These are phyloP conservation scores for Onychostruthus taczanowskii DNA, from an alignment of 2,113 vertebrate genomes.

Conservation along the genomic window DNA sequence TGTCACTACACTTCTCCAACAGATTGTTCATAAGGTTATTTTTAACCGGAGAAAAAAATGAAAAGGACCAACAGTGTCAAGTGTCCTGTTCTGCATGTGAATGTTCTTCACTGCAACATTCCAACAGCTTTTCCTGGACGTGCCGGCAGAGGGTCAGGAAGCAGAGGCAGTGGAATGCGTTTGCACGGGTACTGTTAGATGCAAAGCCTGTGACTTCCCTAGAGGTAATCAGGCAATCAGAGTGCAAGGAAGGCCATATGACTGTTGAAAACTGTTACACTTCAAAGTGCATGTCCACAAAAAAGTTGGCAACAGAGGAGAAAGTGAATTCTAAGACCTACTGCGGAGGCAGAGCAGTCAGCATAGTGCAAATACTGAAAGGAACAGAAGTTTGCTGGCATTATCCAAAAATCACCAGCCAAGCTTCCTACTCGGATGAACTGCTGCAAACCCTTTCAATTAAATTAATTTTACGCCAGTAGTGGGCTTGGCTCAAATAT, in stretches of 20 bases:
- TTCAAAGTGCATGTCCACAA: constrained; percentile 35
- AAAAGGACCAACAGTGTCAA: constrained; percentile 22
- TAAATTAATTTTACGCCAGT: background rate
- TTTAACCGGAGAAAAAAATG: constrained; percentile 50
- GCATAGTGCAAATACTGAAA: constrained; percentile 57
- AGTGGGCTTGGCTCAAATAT: constrained; percentile 21
- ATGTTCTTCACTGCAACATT: constrained; percentile 24
- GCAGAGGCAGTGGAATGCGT: constrained; percentile 43
- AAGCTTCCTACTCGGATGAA: background rate
- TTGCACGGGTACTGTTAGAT: background rate
- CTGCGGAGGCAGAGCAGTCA: constrained; percentile 43
- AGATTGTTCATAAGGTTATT: constrained; percentile 49
- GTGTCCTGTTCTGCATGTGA: constrained; percentile 16
- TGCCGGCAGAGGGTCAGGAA: constrained; percentile 25
- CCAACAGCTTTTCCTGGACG: constrained; percentile 5
- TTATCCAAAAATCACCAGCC: background rate
- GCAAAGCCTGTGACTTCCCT: background rate
- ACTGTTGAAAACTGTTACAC: constrained; percentile 25
- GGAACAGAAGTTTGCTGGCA: background rate
- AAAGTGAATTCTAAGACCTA: constrained; percentile 51
- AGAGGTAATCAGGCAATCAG: constrained; percentile 47
- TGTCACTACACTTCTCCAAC: constrained; percentile 55
- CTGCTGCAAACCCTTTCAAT: background rate
- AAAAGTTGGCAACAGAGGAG: constrained; percentile 49
- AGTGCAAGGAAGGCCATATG: constrained; percentile 48